Percentiles rank a stretch among this genome's conserved stretches.
Conservation (phyloP, 1,140 invertebrate genomes). For the Wasmannia auropunctata region DNA sequence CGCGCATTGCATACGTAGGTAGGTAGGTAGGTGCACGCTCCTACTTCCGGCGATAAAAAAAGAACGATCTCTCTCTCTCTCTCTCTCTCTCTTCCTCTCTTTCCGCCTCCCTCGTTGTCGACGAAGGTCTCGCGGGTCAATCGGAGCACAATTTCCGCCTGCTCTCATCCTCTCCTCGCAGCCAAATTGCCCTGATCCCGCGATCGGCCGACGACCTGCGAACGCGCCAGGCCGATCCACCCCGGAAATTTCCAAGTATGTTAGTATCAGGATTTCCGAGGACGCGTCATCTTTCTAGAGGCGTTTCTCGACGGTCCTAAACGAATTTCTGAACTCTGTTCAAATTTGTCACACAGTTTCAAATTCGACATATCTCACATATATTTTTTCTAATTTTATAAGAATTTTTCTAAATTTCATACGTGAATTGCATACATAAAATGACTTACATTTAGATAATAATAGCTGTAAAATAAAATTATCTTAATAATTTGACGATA, state of each 20-base stretch:
- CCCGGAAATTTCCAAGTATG: conserved; percentile 22
- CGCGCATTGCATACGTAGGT: conserved; percentile 32
- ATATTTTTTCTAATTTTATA: not conserved
- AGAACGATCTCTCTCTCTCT: not conserved
- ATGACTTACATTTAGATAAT: not conserved
- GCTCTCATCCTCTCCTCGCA: conserved; percentile 42
- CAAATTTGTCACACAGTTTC: not conserved
- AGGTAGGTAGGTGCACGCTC: conserved; percentile 52
- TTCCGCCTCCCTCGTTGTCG: not conserved
- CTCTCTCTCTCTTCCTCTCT: not conserved
- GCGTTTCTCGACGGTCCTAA: not conserved
- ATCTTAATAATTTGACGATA: not conserved
- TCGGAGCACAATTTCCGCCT: conserved; percentile 61
- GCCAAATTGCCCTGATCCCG: conserved; percentile 48
- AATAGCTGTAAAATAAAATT: not conserved
- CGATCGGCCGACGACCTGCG: conserved; percentile 43
- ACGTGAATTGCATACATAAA: not conserved
- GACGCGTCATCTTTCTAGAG: not conserved
- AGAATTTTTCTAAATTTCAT: not conserved
- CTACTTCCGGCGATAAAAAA: conserved; percentile 57
- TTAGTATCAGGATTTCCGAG: not conserved
- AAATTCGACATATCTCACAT: not conserved
- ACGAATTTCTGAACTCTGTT: not conserved
- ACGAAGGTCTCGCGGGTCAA: conserved; percentile 49
- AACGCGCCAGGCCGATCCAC: not conserved